Evolutionary conservation across 2,113 vertebrate species (phyloP).

Genomic region (Cairina moschata): DNA sequence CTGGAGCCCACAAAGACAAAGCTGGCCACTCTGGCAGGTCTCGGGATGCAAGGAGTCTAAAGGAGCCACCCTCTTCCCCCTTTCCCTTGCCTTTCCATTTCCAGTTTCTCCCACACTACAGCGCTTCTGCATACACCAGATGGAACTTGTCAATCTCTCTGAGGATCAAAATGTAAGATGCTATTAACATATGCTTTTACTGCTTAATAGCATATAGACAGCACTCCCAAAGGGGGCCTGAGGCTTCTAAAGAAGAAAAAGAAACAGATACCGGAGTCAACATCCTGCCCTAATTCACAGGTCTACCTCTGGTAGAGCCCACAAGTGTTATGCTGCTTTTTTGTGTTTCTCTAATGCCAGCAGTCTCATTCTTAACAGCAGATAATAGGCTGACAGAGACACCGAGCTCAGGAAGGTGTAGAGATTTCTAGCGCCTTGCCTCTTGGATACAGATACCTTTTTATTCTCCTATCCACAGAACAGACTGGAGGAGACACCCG

Average conservation of each 20-base stretch:
- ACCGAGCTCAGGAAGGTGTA: neutral
- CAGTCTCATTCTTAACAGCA: constrained; percentile 26
- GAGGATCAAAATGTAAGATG: neutral
- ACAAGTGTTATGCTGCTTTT: neutral
- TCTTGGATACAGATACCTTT: constrained; percentile 30
- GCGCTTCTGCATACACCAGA: neutral
- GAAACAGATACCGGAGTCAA: neutral
- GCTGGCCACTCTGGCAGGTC: neutral
- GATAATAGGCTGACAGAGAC: constrained; percentile 6
- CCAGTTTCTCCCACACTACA: neutral
- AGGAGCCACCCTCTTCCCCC: neutral
- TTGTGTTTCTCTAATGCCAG: constrained; percentile 4
- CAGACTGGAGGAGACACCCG: constrained; percentile 3
- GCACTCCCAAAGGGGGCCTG: neutral
- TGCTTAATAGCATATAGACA: constrained; percentile 3
- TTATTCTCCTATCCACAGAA: neutral
- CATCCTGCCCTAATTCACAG: constrained; percentile 44
- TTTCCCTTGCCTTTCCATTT: neutral
- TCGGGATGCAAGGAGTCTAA: neutral
- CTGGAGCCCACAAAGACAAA: neutral
- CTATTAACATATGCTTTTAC: constrained; percentile 16
- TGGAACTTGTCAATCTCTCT: neutral
- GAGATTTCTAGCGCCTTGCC: neutral
- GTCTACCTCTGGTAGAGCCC: neutral
- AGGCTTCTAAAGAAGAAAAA: neutral